Percentiles rank a stretch among this genome's conserved stretches.
Conservation (phyloP, 1,140 invertebrate species). For the Acromyrmex charruanus region DNA sequence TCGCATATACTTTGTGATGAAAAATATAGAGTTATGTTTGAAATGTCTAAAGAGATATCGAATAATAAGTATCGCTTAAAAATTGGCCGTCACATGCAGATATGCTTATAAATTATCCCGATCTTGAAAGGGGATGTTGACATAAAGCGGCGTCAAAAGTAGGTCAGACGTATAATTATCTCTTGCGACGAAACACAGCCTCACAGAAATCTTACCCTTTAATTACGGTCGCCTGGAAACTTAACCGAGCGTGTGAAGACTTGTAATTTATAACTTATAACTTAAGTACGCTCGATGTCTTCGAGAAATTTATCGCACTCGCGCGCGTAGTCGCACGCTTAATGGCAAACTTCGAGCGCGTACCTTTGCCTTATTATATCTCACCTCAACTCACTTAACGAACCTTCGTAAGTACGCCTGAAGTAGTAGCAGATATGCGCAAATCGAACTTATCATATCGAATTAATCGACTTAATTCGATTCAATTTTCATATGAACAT, state of each 20-base stretch:
- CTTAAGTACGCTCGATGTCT: constrained; percentile 59
- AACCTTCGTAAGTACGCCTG: constrained; percentile 28
- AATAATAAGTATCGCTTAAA: constrained; percentile 1
- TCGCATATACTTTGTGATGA: neutral
- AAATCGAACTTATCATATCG: constrained; percentile 13
- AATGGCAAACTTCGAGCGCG: constrained; percentile 50
- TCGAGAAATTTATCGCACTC: constrained; percentile 53
- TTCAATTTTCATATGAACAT: constrained; percentile 19
- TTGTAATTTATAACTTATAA: constrained; percentile 71
- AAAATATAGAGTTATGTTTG: constrained; percentile 2
- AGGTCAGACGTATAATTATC: constrained; percentile 72
- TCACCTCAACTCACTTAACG: constrained; percentile 28
- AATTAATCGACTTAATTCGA: constrained; percentile 7
- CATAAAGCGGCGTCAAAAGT: constrained; percentile 57
- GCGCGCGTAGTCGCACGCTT: constrained; percentile 48
- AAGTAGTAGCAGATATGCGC: neutral
- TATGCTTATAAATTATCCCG: constrained; percentile 49
- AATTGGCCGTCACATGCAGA: constrained; percentile 21
- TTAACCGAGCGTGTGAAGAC: constrained; percentile 60
- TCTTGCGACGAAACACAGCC: constrained; percentile 60
- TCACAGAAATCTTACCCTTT: constrained; percentile 70
- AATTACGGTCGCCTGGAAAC: constrained; percentile 68
- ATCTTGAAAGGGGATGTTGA: constrained; percentile 57
- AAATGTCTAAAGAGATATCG: constrained; percentile 3
- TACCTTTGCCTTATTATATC: constrained; percentile 55